A percentile compares a stretch with the other conserved stretches of the same genome.
Evolutionary conservation across 2,888 invertebrate genomes (phyloP).

Genomic region (Coelinius sp.): DNA sequence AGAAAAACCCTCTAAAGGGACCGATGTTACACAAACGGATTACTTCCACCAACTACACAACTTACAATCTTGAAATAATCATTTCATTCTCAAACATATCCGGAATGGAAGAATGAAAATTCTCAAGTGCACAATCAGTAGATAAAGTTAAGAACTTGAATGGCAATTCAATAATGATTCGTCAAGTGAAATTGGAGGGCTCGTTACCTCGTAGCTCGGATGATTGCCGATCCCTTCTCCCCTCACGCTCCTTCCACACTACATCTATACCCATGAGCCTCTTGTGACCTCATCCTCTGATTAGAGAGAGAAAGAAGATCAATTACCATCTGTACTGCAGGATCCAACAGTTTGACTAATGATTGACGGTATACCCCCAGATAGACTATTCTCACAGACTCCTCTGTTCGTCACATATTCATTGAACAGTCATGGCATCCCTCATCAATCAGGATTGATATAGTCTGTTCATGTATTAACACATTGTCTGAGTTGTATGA

Average conservation of each 20-base stretch:
- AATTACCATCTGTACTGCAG: not conserved
- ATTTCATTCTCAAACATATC: not conserved
- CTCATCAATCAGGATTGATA: not conserved
- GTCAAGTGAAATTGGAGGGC: not conserved
- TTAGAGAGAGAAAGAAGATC: constrained; percentile 5
- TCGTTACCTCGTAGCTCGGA: constrained; percentile 6
- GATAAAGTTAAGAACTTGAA: constrained; percentile 2
- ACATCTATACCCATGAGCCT: not conserved
- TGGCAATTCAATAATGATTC: constrained; percentile 20
- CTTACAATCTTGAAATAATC: not conserved
- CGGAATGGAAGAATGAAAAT: not conserved
- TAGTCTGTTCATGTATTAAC: constrained; percentile 6
- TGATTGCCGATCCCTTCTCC: constrained; percentile 4
- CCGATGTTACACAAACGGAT: not conserved
- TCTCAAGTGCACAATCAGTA: not conserved
- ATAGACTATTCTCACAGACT: constrained; percentile 2
- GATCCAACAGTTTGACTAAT: constrained; percentile 4
- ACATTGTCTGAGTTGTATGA: constrained; percentile 1
- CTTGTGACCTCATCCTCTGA: not conserved
- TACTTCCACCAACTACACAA: not conserved
- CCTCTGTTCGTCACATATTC: not conserved
- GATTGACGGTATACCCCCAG: constrained; percentile 20
- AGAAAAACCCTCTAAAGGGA: not conserved
- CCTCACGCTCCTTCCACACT: not conserved
- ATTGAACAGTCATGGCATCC: not conserved